Percentiles rank a stretch among this genome's conserved stretches.
Evolutionary conservation across 2,888 invertebrate species (phyloP).

Genomic region (Hirtodrosophila histrioides): DNA sequence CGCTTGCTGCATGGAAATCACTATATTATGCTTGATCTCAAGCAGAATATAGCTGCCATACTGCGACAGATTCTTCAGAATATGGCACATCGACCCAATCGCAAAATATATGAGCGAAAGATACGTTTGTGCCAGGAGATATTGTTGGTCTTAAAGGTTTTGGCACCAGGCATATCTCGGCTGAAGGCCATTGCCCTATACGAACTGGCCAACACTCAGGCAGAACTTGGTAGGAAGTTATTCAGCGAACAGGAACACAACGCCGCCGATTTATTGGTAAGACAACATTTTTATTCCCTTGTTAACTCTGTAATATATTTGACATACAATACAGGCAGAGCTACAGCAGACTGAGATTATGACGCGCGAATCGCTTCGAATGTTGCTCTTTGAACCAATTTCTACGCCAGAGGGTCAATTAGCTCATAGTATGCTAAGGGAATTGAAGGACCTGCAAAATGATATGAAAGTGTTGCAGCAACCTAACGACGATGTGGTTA

Average conservation of each 20-base stretch:
- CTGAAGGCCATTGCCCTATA: slow-evolving; percentile 89
- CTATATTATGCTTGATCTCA: slow-evolving; percentile 88
- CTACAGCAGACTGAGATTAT: slow-evolving; percentile 86
- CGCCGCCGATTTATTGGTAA: slow-evolving; percentile 69
- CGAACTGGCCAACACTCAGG: slow-evolving; percentile 89
- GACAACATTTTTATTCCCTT: too few relatives aligned
- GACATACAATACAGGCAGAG: slow-evolving; percentile 83
- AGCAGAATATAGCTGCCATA: slow-evolving; percentile 88
- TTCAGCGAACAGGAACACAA: slow-evolving; percentile 75
- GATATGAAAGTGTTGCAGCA: slow-evolving; percentile 84
- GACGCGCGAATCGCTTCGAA: slow-evolving; percentile 87
- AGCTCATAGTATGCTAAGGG: slow-evolving; percentile 88
- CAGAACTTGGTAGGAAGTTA: slow-evolving; percentile 85
- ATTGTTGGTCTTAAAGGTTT: slow-evolving; percentile 87
- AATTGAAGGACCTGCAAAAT: slow-evolving; percentile 86
- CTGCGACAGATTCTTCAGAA: slow-evolving; percentile 85
- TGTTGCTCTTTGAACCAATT: slow-evolving; percentile 89
- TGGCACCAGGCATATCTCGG: slow-evolving; percentile 86
- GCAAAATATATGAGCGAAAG: slow-evolving; percentile 87
- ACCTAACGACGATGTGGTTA: slow-evolving; percentile 46
- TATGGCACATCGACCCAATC: slow-evolving; percentile 85
- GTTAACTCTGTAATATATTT: neutral
- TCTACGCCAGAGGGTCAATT: slow-evolving; percentile 90
- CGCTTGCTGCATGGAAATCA: slow-evolving; percentile 88
- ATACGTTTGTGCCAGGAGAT: slow-evolving; percentile 88